Base-by-base conservation (phyloP, 2,113 vertebrate species). In the Onychorhynchus coronatus region DNA sequence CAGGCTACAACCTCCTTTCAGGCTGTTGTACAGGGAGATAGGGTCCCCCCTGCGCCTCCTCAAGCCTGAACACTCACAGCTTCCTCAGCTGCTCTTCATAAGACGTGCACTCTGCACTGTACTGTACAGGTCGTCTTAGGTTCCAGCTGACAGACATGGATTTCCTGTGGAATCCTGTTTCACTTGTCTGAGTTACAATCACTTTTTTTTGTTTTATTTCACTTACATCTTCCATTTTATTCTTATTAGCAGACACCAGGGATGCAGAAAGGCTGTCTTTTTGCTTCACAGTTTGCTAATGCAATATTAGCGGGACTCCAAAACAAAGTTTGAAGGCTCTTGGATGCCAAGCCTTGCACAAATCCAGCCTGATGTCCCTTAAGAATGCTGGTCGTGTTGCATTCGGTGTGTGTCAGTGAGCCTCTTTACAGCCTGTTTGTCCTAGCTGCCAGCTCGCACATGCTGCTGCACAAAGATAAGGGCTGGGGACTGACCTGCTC, bases 401-500 rank as follows among this genome's bases (percentile, higher is more conserved):
- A 1, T 47, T 75, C 1, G 5, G 49, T 35, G 49, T 35, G 49
- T 17, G n/a, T 25, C 56, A 28, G n/a, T 3, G 55, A 83, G 90
- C 28, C 35, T 66, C 77, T n/a, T 37, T 11, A 42, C 1, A 7
- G 68, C 87, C 65, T 5, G 24, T n/a, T 47, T 67, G 86, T 92
- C 52, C n/a, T 2, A 30, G 62, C 91, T 85, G 91, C 93, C 87
- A 76, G 88, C 90, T 67, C 27, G 1, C 4, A 9, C 5, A 5
- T 71, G 85, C 95, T 97, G 96, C 83, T 66, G 42, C 39, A 10
- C 66, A 39, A 31, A 95, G 96, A 97, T 96, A 97, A 96, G 94
- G 63, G 89, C 72, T 6, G n/a, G 66, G 59, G 65, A 42, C 17
- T 9, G 22, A 59, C 55, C 56, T 3, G 35, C 31, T 28, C 4